Percentiles rank a stretch among this genome's conserved stretches.
Evolutionary conservation across 2,113 vertebrate species (phyloP).

Genomic region (Sus scrofa): DNA sequence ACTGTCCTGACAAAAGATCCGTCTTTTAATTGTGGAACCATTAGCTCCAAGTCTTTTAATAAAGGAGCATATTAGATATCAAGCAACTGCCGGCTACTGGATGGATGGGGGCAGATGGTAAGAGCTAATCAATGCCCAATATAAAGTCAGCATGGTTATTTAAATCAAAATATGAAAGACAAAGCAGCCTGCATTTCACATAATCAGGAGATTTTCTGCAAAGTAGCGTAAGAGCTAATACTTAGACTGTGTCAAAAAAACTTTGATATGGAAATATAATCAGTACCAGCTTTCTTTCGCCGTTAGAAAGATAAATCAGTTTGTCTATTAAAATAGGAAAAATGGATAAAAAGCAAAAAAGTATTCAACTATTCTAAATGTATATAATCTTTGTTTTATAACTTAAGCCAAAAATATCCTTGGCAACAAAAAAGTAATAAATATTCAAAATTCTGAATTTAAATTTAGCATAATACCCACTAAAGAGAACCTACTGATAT

Average conservation of each 20-base stretch:
- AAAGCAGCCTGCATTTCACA: slow-evolving; percentile 64
- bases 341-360: not conserved
- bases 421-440: not conserved
- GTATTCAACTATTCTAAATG: not conserved
- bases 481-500: slow-evolving; percentile 2
- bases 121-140: slow-evolving; percentile 81
- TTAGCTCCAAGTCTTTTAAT: slow-evolving; percentile 87
- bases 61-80: slow-evolving; percentile 85
- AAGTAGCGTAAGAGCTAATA: not conserved
- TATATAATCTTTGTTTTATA: not conserved
- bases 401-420: slow-evolving; percentile 27
- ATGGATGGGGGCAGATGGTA: slow-evolving; percentile 38
- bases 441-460: slow-evolving; percentile 31
- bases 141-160: slow-evolving; percentile 69
- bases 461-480: slow-evolving; percentile 10
- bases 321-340: slow-evolving; percentile 34
- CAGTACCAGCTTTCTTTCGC: slow-evolving; percentile 32
- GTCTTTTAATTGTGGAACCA: slow-evolving; percentile 84
- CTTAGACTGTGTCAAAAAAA: not conserved
- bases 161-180: slow-evolving; percentile 84
- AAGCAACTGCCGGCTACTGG: slow-evolving; percentile 69
- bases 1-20: slow-evolving; percentile 85
- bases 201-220: slow-evolving; percentile 64
- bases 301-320: not conserved
- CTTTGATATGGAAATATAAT: not conserved